Conservation (phyloP, 2,888 invertebrate genomes). For the Ennomos fuscantarius region DNA sequence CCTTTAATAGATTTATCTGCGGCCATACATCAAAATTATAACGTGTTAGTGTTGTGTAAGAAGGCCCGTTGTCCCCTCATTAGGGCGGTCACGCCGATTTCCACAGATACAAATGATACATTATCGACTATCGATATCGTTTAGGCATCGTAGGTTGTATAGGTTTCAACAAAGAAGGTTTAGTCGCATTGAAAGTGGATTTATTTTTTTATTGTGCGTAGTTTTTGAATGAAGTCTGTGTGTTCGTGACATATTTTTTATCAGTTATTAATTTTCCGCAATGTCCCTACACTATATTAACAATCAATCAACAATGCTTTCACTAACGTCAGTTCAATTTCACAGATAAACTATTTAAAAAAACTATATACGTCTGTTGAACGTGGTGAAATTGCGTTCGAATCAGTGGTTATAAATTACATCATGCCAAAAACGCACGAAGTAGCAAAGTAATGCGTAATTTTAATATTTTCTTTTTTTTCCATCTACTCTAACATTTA, state of each 20-base stretch:
- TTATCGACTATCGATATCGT: conserved; percentile 46
- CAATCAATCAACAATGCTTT: conserved; percentile 34
- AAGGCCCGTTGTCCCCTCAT: conserved; percentile 64
- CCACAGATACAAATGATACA: conserved; percentile 52
- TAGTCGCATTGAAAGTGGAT: conserved; percentile 33
- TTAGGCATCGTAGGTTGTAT: conserved; percentile 30
- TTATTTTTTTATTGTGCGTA: conserved; percentile 20
- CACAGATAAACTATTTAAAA: conserved; percentile 41
- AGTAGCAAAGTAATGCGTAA: no score
- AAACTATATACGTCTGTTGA: background rate
- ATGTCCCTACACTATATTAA: background rate
- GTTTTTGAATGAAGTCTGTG: no score
- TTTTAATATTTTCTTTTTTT: no score
- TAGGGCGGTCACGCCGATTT: conserved; percentile 56
- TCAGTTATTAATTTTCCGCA: background rate
- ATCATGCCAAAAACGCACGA: no score
- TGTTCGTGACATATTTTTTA: no score
- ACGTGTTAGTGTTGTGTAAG: conserved; percentile 59
- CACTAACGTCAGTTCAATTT: conserved; percentile 47
- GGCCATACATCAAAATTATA: conserved; percentile 63
- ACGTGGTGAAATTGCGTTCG: conserved; percentile 34
- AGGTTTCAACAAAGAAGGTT: conserved; percentile 31
- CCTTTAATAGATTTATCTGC: conserved; percentile 78
- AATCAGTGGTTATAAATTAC: conserved; percentile 44
- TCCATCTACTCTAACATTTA: no score